Evolutionary conservation across 2,888 invertebrate species (phyloP).

Genomic region (Monochamus alternatus): DNA sequence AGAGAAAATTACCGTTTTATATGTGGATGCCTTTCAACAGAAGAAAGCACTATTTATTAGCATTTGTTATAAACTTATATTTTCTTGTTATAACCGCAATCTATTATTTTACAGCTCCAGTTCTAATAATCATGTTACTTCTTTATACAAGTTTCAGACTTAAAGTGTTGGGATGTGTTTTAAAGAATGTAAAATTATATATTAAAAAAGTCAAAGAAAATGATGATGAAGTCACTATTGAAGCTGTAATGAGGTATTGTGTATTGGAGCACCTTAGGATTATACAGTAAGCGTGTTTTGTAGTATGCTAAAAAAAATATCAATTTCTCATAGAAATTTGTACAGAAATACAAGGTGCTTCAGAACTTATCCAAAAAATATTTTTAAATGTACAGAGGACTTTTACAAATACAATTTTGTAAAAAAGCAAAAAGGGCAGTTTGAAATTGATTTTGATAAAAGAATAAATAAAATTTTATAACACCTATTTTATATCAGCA

Average conservation of each 20-base stretch:
- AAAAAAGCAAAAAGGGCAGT: too few relatives aligned
- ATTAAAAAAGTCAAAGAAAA: not conserved
- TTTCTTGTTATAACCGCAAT: not conserved
- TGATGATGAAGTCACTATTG: not conserved
- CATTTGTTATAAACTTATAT: not conserved
- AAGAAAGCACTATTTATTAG: not conserved
- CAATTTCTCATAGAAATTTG: too few relatives aligned
- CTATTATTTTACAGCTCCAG: not conserved
- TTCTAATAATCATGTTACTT: not conserved
- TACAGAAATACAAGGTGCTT: too few relatives aligned
- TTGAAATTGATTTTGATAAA: too few relatives aligned
- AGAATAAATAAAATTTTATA: too few relatives aligned
- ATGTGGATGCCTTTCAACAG: slow-evolving; percentile 4
- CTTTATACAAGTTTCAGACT: slow-evolving; percentile 4
- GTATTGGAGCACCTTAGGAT: slow-evolving; percentile 1
- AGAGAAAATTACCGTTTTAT: not conserved
- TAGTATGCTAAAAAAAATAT: too few relatives aligned
- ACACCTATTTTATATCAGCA: too few relatives aligned
- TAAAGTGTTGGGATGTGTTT: not conserved
- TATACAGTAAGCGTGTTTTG: not conserved
- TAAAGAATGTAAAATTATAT: not conserved
- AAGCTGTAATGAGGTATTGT: slow-evolving; percentile 3
- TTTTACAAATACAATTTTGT: too few relatives aligned
- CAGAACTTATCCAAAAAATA: too few relatives aligned
- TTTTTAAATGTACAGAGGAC: too few relatives aligned